Percentiles rank a stretch among this genome's conserved stretches.
These are phyloP conservation scores for Limonius californicus DNA, from an alignment of 1,140 invertebrate genomes.

Conservation along the genomic window DNA sequence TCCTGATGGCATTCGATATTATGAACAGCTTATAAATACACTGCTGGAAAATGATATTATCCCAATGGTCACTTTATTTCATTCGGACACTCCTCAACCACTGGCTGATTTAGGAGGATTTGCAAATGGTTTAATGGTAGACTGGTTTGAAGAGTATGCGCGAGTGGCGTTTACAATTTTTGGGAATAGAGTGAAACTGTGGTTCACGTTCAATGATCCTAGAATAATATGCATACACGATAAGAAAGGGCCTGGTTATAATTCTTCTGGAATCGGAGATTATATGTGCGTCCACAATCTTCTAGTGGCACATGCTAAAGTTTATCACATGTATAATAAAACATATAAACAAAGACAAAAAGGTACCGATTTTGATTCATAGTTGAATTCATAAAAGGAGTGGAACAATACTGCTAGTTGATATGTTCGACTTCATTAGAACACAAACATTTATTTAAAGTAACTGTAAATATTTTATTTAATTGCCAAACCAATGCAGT, in stretches of 20 bases:
- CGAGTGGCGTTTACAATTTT: conserved; percentile 26
- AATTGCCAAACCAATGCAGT: too few relatives aligned
- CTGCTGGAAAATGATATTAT: conserved; percentile 52
- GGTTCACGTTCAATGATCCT: conserved; percentile 53
- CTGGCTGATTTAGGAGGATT: conserved; percentile 63
- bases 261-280: conserved; percentile 42
- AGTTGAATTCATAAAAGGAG: conserved; percentile 46
- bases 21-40: conserved; percentile 55
- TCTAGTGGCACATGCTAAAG: conserved; percentile 60
- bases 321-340: conserved; percentile 54
- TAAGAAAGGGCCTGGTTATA: conserved; percentile 53
- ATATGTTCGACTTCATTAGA: conserved; percentile 42
- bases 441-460: conserved; percentile 21
- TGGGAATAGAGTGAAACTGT: conserved; percentile 45
- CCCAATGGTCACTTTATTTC: conserved; percentile 67
- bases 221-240: conserved; percentile 37
- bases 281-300: conserved; percentile 50
- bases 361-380: conserved; percentile 49
- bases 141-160: conserved; percentile 50
- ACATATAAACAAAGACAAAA: conserved; percentile 56
- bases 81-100: conserved; percentile 65
- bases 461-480: conserved; percentile 51
- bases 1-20: conserved; percentile 54
- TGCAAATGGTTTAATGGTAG: conserved; percentile 56
- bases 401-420: conserved; percentile 46